Conservation (phyloP, 2,113 vertebrate genomes). For the Laterallus jamaicensis region DNA sequence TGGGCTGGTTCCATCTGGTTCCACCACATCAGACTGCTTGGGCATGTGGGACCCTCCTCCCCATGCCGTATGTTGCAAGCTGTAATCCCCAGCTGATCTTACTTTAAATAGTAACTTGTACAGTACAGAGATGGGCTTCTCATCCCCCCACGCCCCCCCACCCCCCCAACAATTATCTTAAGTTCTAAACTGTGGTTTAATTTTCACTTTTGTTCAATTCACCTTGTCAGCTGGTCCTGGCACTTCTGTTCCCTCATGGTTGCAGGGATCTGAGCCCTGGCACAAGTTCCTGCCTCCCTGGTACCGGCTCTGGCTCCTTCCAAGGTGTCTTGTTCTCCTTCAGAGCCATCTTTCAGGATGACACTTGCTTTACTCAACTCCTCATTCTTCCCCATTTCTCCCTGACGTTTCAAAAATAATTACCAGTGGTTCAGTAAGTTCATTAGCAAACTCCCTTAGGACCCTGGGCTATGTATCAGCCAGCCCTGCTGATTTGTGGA, state of each 20-base stretch:
- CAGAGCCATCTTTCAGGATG: background rate
- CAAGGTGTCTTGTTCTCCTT: background rate
- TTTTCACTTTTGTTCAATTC: background rate
- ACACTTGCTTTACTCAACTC: background rate
- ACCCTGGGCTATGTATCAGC: slow-evolving; percentile 49
- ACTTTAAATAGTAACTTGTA: background rate
- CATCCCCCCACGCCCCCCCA: too few relatives aligned
- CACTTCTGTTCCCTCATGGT: background rate
- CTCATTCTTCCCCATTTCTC: slow-evolving; percentile 34
- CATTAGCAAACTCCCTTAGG: slow-evolving; percentile 67
- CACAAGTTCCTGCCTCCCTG: background rate
- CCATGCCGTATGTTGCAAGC: background rate
- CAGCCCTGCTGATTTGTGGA: slow-evolving; percentile 58
- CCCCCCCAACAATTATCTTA: background rate
- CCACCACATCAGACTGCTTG: background rate
- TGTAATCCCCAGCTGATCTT: background rate
- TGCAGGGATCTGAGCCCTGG: background rate
- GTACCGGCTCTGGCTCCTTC: background rate
- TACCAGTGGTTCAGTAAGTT: slow-evolving; percentile 62
- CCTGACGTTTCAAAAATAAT: slow-evolving; percentile 59
- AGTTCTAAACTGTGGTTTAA: background rate
- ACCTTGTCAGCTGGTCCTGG: background rate
- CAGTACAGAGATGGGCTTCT: background rate
- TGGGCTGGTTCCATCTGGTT: background rate
- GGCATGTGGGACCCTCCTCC: background rate